These are phyloP conservation scores for Chiloscyllium plagiosum DNA, from an alignment of 2,113 vertebrate species.

Conservation along the genomic window DNA sequence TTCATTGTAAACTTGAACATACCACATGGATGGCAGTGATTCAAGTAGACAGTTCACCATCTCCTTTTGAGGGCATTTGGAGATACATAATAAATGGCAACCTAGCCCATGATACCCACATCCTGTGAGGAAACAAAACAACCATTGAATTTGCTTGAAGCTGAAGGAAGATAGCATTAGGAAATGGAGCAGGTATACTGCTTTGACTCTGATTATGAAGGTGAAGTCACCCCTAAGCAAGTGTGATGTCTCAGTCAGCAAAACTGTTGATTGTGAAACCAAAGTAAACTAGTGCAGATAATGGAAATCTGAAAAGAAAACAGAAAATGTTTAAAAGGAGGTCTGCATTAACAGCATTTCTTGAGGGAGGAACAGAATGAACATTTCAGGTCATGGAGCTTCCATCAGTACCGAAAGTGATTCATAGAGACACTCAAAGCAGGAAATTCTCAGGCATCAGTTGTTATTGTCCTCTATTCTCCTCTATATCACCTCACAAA, in stretches of 20 bases:
- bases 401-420: background rate
- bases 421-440: background rate
- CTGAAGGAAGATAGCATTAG: background rate
- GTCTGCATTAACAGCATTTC: background rate
- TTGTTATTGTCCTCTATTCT: background rate
- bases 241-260: background rate
- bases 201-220: background rate
- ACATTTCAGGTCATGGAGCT: background rate
- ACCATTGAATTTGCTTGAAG: background rate
- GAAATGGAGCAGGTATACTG: background rate
- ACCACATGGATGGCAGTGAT: too few species aligned
- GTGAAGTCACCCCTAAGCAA: background rate
- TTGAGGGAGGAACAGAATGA: background rate
- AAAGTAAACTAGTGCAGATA: background rate
- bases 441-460: background rate
- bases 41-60: too few species aligned
- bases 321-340: background rate
- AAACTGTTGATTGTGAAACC: background rate
- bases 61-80: too few species aligned
- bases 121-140: too few species aligned
- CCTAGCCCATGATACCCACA: too few species aligned
- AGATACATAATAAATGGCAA: too few species aligned
- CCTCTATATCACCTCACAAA: background rate
- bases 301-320: background rate
- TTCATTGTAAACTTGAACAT: background rate